These are phyloP conservation scores for Ondatra zibethicus DNA, from an alignment of 2,113 vertebrate species.

Conservation along the genomic window DNA sequence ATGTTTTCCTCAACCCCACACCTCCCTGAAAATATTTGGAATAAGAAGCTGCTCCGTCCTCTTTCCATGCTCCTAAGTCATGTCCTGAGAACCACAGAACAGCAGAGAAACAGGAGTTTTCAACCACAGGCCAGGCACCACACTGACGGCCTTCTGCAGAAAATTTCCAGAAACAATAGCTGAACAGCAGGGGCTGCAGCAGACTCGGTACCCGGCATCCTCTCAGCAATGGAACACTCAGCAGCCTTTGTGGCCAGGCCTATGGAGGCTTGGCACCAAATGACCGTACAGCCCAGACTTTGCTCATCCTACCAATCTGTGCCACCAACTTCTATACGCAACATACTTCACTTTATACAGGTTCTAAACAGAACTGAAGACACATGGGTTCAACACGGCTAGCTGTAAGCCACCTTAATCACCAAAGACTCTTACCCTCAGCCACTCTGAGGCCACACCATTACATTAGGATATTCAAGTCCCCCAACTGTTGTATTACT, in stretches of 20 bases:
- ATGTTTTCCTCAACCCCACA: background rate
- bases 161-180: background rate
- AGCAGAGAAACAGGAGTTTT: background rate
- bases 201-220: background rate
- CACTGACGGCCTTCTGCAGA: background rate
- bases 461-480: background rate
- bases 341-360: background rate
- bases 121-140: background rate
- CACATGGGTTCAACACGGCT: rapidly evolving
- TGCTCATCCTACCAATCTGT: background rate
- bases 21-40: background rate
- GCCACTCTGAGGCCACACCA: background rate
- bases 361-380: background rate
- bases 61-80: background rate
- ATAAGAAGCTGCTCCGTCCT: background rate
- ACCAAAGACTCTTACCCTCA: background rate
- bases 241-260: background rate
- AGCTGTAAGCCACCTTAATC: background rate
- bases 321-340: background rate
- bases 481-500: background rate
- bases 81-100: background rate
- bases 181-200: background rate
- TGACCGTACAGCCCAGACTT: background rate
- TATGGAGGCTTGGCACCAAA: background rate
- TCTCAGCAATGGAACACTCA: too few relatives aligned